Conservation (phyloP, 2,113 vertebrate species). For the Gadus chalcogrammus region DNA sequence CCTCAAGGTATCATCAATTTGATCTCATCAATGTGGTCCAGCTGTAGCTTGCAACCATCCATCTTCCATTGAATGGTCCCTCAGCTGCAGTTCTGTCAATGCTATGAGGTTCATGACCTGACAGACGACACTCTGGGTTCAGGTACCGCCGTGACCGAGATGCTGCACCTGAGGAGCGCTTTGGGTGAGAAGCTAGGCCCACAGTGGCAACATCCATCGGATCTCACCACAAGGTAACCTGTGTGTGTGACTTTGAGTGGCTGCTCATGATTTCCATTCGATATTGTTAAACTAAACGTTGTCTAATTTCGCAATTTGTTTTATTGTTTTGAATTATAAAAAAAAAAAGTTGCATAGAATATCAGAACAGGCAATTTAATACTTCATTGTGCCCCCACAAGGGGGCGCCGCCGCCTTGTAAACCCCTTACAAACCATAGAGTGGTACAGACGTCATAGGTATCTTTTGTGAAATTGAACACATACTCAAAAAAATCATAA, state of each 20-base stretch:
- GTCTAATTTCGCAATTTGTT: neutral
- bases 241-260: neutral
- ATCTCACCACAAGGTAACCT: conserved; percentile 58
- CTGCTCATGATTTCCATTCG: neutral
- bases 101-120: neutral
- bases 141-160: conserved; percentile 55
- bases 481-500: no score
- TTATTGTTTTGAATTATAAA: neutral
- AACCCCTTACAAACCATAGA: no score
- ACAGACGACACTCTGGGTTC: neutral
- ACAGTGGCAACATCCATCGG: conserved; percentile 62
- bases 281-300: neutral
- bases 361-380: no score
- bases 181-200: conserved; percentile 31
- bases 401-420: no score
- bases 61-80: no score
- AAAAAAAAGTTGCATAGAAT: no score
- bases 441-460: no score
- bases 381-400: no score
- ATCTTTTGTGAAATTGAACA: no score
- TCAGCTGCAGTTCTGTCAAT: no score
- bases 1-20: neutral
- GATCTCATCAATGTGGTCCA: no score
- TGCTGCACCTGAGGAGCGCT: conserved; percentile 51
- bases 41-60: no score